A percentile compares a stretch with the other conserved stretches of the same genome.
phyloP scores from a whole-genome alignment of 1,140 invertebrate species.

The Notospermus geniculatus region DNA sequence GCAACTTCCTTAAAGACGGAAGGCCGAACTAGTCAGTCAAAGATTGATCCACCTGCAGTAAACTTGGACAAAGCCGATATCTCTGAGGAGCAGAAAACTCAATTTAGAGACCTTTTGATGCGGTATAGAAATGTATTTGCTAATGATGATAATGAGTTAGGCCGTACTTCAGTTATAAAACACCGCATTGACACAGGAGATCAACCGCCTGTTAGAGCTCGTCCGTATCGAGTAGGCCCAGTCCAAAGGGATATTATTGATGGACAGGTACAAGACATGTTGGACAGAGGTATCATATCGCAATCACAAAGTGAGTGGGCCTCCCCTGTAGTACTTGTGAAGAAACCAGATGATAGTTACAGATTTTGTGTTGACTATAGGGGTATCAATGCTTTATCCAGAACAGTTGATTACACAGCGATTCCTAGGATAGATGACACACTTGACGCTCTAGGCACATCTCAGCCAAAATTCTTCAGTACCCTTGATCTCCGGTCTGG shows the following conservation, averaged over 20 bases:
- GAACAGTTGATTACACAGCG: constrained; percentile 24
- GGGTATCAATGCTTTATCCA: constrained; percentile 32
- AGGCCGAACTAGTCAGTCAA: too few species aligned
- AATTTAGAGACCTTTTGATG: constrained; percentile 11
- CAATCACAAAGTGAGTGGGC: constrained; percentile 34
- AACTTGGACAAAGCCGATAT: constrained; percentile 9
- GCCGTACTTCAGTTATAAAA: not conserved
- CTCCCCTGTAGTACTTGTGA: constrained; percentile 37
- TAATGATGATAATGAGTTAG: constrained; percentile 9
- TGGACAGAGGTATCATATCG: constrained; percentile 32
- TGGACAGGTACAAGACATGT: constrained; percentile 13
- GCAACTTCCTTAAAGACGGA: too few species aligned
- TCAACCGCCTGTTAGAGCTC: constrained; percentile 19
- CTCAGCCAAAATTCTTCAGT: constrained; percentile 25
- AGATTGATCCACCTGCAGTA: too few species aligned
- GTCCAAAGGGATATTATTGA: constrained; percentile 13
- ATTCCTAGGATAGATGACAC: constrained; percentile 40
- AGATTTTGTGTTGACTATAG: constrained; percentile 39
- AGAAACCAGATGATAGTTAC: constrained; percentile 30
- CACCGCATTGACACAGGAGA: constrained; percentile 7
- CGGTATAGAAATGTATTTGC: constrained; percentile 14
- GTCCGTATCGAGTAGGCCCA: constrained; percentile 12
- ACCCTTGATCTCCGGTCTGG: constrained; percentile 32
- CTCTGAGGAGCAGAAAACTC: not conserved
- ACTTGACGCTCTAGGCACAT: constrained; percentile 19